Evolutionary conservation across 2,888 invertebrate genomes (phyloP), one percentile per base, ranked within the genome.

Genomic region (Tenthredo amoena): DNA sequence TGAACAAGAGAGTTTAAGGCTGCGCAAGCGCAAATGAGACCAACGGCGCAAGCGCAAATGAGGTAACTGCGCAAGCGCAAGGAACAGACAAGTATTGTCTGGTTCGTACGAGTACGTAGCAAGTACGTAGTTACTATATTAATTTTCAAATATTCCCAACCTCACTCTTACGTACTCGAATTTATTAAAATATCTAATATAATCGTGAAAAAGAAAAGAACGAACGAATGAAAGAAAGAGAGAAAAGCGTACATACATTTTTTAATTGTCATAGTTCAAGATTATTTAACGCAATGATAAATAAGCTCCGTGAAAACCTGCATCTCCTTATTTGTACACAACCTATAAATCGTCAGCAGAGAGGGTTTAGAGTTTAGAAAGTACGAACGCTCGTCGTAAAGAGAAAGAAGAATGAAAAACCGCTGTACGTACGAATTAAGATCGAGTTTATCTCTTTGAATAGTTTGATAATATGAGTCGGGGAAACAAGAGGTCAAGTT

Each of bases 71-170:
- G 81, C 81, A 81, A 47, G 76, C 21, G 26, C 37, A 81, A 12
- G 87, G 88, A 88, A 89, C 88, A 87, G 1, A 47, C 43, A n/a
- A n/a, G n/a, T 50, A 50, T 55, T n/a, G 6, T 55, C n/a, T n/a
- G n/a, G n/a, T n/a, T n/a, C n/a, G n/a, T n/a, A n/a, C n/a, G n/a
- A n/a, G n/a, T 55, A n/a, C 50, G 50, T n/a, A 50, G 18, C 18
- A 12, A 12, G 12, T 43, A 47, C 55, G n/a, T 55, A 55, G 55
- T 55, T 55, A 7, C 6, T 18, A n/a, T 55, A 55, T 55, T n/a
- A n/a, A 55, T 55, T 55, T 55, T 7, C 50, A 50, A n/a, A 18
- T 50, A n/a, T n/a, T n/a, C n/a, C n/a, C n/a, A 50, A 50, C 50
- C 50, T 18, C 18, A 50, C 50, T 18, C 18, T 50, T 18, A 50